A percentile compares a stretch with the other conserved stretches of the same genome.
Conservation (phyloP, 2,888 invertebrate genomes). For the Cataglyphis altisquamis region DNA sequence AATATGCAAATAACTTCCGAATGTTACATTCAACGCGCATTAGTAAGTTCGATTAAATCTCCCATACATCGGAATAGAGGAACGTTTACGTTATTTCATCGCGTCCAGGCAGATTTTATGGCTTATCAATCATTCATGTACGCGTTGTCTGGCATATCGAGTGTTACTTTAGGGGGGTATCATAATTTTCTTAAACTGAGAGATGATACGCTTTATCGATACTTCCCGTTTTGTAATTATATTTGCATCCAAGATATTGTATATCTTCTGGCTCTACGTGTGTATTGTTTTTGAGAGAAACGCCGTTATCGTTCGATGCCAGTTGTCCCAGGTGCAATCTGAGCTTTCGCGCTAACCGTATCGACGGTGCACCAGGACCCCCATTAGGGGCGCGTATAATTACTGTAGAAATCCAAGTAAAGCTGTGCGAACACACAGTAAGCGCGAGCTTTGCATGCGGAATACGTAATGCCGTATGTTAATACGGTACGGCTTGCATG, state of each 20-base stretch:
- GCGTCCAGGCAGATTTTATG: background rate
- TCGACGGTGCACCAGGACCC: slow-evolving; percentile 52
- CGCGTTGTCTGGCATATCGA: background rate
- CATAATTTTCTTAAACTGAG: background rate
- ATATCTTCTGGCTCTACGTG: background rate
- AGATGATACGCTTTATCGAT: background rate
- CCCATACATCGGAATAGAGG: background rate
- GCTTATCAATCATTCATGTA: background rate
- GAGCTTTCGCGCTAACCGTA: slow-evolving; percentile 60
- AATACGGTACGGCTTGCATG: slow-evolving; percentile 78
- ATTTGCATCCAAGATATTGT: background rate
- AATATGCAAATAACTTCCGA: slow-evolving; percentile 43
- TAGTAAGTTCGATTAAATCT: slow-evolving; percentile 33
- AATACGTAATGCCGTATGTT: slow-evolving; percentile 81
- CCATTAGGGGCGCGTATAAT: slow-evolving; percentile 72
- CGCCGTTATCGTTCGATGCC: slow-evolving; percentile 56
- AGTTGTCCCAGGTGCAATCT: slow-evolving; percentile 47
- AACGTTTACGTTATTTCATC: slow-evolving; percentile 2
- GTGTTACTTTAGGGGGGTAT: background rate
- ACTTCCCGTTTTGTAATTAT: background rate
- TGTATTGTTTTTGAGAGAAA: background rate
- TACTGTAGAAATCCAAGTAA: slow-evolving; percentile 74
- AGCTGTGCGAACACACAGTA: slow-evolving; percentile 50
- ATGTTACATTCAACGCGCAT: slow-evolving; percentile 26
- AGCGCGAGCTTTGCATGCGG: slow-evolving; percentile 72